Conservation (phyloP, 2,797 vertebrate species). For the Rhinichthys osculus region DNA sequence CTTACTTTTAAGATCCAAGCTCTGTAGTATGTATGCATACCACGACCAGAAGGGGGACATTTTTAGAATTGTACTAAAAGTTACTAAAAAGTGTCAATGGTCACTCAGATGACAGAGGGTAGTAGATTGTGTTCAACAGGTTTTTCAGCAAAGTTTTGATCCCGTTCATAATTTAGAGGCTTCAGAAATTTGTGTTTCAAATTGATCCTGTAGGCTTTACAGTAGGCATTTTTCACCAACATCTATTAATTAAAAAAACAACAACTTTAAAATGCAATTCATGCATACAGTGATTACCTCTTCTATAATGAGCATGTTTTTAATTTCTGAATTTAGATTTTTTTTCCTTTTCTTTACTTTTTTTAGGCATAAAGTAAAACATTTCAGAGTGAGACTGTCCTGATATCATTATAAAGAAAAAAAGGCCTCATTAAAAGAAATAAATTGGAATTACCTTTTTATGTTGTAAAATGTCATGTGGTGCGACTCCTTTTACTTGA, state of each 20-base stretch:
- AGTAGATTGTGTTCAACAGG: neutral
- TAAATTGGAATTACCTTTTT: neutral
- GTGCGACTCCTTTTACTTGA: neutral
- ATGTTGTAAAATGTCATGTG: neutral
- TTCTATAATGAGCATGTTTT: no score
- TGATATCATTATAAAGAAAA: neutral
- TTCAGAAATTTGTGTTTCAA: neutral
- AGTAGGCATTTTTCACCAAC: neutral
- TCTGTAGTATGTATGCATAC: neutral
- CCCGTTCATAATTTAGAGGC: neutral
- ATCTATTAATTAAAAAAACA: neutral
- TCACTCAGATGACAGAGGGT: neutral
- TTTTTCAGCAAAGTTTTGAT: constrained; percentile 1
- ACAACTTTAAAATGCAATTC: no score
- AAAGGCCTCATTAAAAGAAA: neutral
- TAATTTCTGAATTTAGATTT: no score
- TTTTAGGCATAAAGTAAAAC: neutral
- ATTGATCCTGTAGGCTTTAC: neutral
- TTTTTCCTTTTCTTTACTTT: neutral
- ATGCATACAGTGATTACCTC: no score
- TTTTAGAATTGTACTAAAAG: neutral
- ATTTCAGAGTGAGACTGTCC: neutral
- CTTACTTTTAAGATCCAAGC: neutral
- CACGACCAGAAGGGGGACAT: no score
- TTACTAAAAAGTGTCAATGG: neutral